Conservation (phyloP, 2,888 invertebrate genomes). For the Tiliacea aurago region DNA sequence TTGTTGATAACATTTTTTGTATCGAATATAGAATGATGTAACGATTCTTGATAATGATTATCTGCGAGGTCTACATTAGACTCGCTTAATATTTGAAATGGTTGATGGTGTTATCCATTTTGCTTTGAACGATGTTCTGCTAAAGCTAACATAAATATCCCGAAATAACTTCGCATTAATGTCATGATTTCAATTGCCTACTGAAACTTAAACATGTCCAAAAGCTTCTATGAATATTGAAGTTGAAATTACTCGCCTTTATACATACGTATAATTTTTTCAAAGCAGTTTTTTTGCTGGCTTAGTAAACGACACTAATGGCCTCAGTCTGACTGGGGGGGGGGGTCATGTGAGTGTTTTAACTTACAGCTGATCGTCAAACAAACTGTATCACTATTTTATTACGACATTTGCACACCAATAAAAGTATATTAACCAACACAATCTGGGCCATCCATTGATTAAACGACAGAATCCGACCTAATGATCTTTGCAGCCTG, state of each 20-base stretch:
- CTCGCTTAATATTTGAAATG: background rate
- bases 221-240: background rate
- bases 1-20: background rate
- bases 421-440: conserved; percentile 23
- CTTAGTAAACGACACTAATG: background rate
- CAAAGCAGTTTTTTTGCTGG: background rate
- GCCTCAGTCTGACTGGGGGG: background rate
- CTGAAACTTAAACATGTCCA: background rate
- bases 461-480: conserved; percentile 45
- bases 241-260: background rate
- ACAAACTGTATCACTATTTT: background rate
- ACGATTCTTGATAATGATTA: background rate
- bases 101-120: background rate
- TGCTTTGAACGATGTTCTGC: background rate
- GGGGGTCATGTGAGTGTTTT: background rate
- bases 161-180: background rate
- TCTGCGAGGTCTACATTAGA: background rate
- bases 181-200: background rate
- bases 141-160: conserved; percentile 11
- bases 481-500: conserved; percentile 61
- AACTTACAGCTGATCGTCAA: background rate
- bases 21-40: background rate
- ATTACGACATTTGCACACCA: background rate
- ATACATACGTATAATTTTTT: background rate
- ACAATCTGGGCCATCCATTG: conserved; percentile 38